phyloP scores from a whole-genome alignment of 2,797 vertebrate species.

The Gambusia yucatana region DNA sequence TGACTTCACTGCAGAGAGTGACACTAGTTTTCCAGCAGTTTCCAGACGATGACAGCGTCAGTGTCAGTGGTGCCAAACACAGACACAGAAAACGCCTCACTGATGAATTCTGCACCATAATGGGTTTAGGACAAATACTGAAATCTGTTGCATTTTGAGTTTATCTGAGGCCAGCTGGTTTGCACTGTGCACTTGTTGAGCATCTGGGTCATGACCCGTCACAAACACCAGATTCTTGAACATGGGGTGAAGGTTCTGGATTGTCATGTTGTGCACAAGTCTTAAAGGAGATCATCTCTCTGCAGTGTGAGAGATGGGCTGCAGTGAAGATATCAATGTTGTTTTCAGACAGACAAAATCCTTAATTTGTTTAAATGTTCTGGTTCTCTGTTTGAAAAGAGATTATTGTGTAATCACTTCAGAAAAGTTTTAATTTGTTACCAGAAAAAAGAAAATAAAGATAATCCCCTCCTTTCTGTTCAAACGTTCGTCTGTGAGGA shows the following conservation, averaged over 20 bases:
- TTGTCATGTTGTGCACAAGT: not conserved
- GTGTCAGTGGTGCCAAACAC: not conserved
- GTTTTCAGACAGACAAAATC: not conserved
- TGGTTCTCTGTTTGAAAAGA: not conserved
- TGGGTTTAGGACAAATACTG: not conserved
- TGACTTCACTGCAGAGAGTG: not conserved
- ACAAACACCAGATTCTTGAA: not conserved
- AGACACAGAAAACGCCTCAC: not conserved
- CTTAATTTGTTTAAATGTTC: slow-evolving; percentile 2
- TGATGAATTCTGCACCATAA: not conserved
- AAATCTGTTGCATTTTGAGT: not conserved
- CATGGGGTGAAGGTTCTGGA: not conserved
- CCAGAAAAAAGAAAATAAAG: not conserved
- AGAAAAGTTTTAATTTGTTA: slow-evolving; percentile 7
- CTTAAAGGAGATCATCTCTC: not conserved
- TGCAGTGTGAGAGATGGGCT: not conserved
- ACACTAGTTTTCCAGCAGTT: not conserved
- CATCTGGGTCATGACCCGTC: not conserved
- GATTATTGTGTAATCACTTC: not conserved
- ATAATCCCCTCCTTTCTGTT: not conserved
- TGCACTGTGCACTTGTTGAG: not conserved
- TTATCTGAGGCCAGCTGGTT: not conserved
- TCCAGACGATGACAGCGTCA: not conserved
- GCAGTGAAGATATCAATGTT: not conserved
- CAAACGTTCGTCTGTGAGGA: not conserved